Base-by-base conservation (phyloP, 1,140 invertebrate genomes). In the Tribolium castaneum region DNA sequence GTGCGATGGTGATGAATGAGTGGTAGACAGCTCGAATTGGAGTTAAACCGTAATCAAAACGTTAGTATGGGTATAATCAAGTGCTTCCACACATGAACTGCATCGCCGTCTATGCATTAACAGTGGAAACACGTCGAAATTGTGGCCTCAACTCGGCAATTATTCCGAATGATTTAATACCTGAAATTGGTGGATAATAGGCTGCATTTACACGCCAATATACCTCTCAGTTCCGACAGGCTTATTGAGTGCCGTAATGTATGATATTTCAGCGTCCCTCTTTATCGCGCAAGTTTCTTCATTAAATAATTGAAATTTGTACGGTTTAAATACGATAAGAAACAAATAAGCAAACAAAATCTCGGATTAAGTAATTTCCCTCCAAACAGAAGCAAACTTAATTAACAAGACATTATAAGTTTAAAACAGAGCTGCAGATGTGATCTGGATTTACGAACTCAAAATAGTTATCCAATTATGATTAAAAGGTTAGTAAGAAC, bases 401-500 rank as follows among this genome's bases (percentile, higher is more conserved):
- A 83, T 84, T 84, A 84, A 83, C 83, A 83, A 83, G 83, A 84
- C 78, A 84, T 84, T 83, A 84, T 81, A 83, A 84, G 75, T 84
- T 84, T 82, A 79, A 80, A 81, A 80, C 80, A 80, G 76, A 54
- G 39, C 77, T 77, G 78, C 82, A 81, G 80, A 79, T 82, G 79
- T 82, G 81, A 82, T 81, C 77, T 62, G 80, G 81, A 83, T 84
- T 82, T 80, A 83, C 78, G 78, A 79, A 78, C 80, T 80, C 77
- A 76, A 72, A 82, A 82, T 83, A 84, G 81, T 84, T 81, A 85
- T 85, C 84, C 84, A 85, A 85, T 85, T 85, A 85, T 84, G 84
- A 85, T 83, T 85, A 84, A 85, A 85, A 85, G 84, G 84, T 82
- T 84, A 81, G 82, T 80, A 85, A 84, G 84, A 84, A 84, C 80